phyloP scores from a whole-genome alignment of 2,113 vertebrate genomes.

The Alexandromys fortis region DNA sequence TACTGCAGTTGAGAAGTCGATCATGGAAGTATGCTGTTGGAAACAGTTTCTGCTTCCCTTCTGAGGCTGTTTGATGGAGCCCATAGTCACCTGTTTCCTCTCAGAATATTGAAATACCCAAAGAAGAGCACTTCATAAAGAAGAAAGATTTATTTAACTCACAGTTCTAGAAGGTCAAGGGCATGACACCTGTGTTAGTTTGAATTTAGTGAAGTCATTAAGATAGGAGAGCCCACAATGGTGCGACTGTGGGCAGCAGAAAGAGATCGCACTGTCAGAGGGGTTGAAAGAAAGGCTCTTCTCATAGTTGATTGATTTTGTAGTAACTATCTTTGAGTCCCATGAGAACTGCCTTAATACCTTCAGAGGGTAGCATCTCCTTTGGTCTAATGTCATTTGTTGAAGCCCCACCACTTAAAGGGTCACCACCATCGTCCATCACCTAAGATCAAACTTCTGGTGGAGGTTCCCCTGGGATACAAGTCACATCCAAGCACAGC shows the following conservation, averaged over 20 bases:
- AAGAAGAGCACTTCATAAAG: background rate
- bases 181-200: background rate
- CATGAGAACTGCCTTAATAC: background rate
- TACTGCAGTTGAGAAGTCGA: background rate
- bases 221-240: background rate
- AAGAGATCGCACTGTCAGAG: background rate
- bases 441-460: too few relatives aligned
- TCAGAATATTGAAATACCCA: background rate
- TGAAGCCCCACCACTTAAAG: background rate
- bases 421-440: background rate
- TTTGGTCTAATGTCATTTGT: background rate
- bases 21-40: background rate
- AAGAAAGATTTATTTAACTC: background rate
- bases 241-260: fast-evolving
- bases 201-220: background rate
- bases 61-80: background rate
- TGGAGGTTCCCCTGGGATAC: background rate
- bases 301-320: background rate
- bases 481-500: background rate
- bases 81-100: background rate
- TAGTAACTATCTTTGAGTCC: background rate
- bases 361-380: background rate
- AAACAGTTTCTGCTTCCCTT: background rate
- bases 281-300: background rate
- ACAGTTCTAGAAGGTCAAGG: background rate